These are phyloP conservation scores for Cepaea nemoralis DNA, from an alignment of 1,140 invertebrate species.

Conservation along the genomic window DNA sequence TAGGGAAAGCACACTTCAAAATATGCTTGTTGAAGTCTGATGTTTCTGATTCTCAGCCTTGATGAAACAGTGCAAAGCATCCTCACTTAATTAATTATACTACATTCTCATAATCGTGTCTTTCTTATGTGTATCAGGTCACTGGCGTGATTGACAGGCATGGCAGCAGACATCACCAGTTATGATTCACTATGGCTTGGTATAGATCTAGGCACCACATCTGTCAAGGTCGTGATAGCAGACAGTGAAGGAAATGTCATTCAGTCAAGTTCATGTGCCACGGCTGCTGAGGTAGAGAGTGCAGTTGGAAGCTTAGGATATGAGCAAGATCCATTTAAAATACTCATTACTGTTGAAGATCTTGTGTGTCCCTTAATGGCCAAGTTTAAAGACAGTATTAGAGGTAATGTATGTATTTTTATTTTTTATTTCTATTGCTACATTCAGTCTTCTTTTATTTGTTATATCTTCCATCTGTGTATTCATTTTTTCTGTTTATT, in stretches of 20 bases:
- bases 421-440: too few species aligned
- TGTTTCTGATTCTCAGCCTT: too few species aligned
- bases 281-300: constrained; percentile 3
- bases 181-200: constrained; percentile 14
- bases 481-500: too few species aligned
- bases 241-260: not conserved
- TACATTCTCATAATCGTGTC: not conserved
- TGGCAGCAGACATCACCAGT: not conserved
- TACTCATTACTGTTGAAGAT: not conserved
- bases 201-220: constrained; percentile 29
- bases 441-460: too few species aligned
- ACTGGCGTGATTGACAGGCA: not conserved
- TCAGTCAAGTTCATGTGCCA: not conserved
- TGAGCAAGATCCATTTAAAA: constrained; percentile 19
- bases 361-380: not conserved
- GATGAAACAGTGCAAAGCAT: too few species aligned
- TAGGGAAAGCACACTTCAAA: too few species aligned
- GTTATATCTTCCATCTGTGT: too few species aligned
- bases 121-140: not conserved
- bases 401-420: too few species aligned
- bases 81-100: not conserved
- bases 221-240: constrained; percentile 18
- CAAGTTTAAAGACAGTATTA: not conserved
- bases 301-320: constrained; percentile 1
- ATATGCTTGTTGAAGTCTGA: too few species aligned